Base-by-base conservation (phyloP, 2,113 vertebrate species). In the Nettapus auritus region DNA sequence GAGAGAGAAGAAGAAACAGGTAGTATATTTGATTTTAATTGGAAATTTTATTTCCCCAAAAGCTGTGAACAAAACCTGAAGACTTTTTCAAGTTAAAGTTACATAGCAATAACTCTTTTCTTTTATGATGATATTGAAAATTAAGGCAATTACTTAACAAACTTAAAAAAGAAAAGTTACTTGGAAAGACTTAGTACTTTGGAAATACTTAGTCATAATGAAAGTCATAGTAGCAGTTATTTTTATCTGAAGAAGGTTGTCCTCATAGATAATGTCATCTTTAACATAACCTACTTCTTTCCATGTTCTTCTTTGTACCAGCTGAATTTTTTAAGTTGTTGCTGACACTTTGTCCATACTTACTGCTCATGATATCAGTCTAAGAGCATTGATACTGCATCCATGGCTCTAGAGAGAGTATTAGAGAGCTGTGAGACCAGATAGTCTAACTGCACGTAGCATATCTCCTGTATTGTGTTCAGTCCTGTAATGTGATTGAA, bases 241-340 rank as follows among this genome's bases (percentile, higher is more conserved):
- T 94, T 95, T 94, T 83, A 94, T 40, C 22, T 57, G 11, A 77
- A 93, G 36, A 74, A 60, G 9, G 7, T 81, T 80, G 23, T 82
- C 86, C 50, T 94, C 56, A 13, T 31, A 82, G 42, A 42, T 75
- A 78, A 36, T 36, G 13, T 83, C 9, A 74, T 81, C 18, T 85
- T 63, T 63, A 88, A 67, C 6, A 12, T 88, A 81, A 53, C 56
- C 46, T 88, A 21, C 67, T 88, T 93, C 88, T 91, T 83, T 53
- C 44, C n/a, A 88, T 33, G 82, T 60, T 22, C 13, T 86, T 3
- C 28, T 74, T 91, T 74, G 8, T 77, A 8, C 13, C 59, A 34
- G 33, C 17, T 87, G 31, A 34, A 62, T 88, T 89, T 91, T 91
- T 91, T 56, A 29, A 77, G 55, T 38, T 74, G 26, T 62, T 80